Evolutionary conservation across 2,888 invertebrate species (phyloP), one percentile per base, ranked within the genome.

Genomic region (Taphrorychus bicolor): DNA sequence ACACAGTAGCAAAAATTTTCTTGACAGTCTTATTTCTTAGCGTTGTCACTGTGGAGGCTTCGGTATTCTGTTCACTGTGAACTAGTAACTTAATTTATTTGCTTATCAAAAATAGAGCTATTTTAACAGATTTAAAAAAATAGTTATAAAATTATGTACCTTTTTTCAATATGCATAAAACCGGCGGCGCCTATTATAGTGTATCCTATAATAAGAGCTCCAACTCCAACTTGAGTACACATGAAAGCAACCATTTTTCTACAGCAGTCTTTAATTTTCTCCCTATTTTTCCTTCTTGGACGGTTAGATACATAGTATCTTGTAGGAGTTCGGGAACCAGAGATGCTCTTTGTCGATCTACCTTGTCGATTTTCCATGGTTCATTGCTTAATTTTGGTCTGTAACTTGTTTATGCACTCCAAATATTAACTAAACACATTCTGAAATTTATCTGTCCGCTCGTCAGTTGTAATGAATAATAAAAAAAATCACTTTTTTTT

Each of bases 191-290:
- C 95, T 23, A 94, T 88, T 61, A 95, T 89, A 22, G 95, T 92
- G 80, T 95, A 95, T 71, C 93, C 89, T 1, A 95, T 93, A 52
- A 95, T 92, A 16, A 95, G 84, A 5, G 92, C 94, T 61, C 94
- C 95, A 32, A 95, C 94, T 73, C 95, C 95, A 76, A 92, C 91
- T 86, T 94, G 94, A 5, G 95, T 95, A 83, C 93, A 95, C 94
- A 95, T 95, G 78, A 95, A 95, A 5, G 94, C 93, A 63, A 93
- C 89, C 74, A 94, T 86, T 81, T 94, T 94, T 48, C 95, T 86
- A 76, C 92, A 91, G 79, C 93, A 95, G 78, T 93, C 91, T 81
- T 93, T 93, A 63, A 94, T 87, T 77, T 90, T 91, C 77, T 92
- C 92, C 24, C 89, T 84, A 0, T 91, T 88, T 54, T n/a, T n/a